Evolutionary conservation across 2,888 invertebrate species (phyloP), one percentile per base, ranked within the genome.

Genomic region (Tuberolachnus salignus): DNA sequence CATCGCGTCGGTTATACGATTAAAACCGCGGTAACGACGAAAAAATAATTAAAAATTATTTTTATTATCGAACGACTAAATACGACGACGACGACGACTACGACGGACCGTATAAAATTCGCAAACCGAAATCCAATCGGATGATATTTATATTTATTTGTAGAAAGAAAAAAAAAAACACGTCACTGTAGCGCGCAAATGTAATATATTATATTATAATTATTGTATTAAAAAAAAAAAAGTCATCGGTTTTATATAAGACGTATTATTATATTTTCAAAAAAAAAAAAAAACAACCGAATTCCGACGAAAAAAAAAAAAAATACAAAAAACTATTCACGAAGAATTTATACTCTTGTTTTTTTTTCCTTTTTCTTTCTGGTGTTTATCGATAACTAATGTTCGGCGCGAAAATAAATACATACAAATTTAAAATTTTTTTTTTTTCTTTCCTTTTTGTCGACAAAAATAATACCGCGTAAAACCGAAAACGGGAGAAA

Each of bases 1-100:
- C 75, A 78, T 78, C 67, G 75, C 57, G 57, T 26, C 53, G 23
- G 64, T 53, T 64, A 74, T n/a, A 53, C n/a, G n/a, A n/a, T 26
- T 34, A 23, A 53, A 9, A 44, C 42, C 1, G n/a, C n/a, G 53
- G 14, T 16, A 14, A n/a, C 4, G 16, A 13, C 6, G 13, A 10
- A 14, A 13, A n/a, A 0, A 8, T 8, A n/a, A n/a, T 16, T 4
- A 51, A n/a, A 51, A 51, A 51, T 10, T 19, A n/a, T 34, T n/a
- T n/a, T n/a, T 34, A 6, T 34, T 34, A 34, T 34, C 6, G 34
- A 34, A 34, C 34, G 34, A 34, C 6, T n/a, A n/a, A 1, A 69
- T 21, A 34, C 53, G n/a, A 34, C 14, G 34, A n/a, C 53, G n/a
- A 69, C 34, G 11, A 13, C 13, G 26, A 42, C 42, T 51, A 42